These are phyloP conservation scores for Neomorphus geoffroyi DNA, from an alignment of 2,797 vertebrate genomes.

Conservation along the genomic window DNA sequence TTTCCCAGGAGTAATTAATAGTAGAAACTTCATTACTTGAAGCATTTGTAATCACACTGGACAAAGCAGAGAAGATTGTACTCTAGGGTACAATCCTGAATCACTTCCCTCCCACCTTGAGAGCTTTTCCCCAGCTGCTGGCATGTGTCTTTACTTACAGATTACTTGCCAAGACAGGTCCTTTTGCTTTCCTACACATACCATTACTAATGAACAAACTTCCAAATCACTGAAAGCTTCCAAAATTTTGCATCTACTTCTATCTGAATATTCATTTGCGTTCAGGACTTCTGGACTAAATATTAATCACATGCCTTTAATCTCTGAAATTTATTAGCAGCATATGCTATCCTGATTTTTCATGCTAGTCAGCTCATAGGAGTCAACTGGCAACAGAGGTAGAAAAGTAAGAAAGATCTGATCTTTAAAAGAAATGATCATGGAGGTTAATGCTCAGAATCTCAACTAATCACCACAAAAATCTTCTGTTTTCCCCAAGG, in stretches of 20 bases:
- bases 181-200: background rate
- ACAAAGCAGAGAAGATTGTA: constrained; percentile 19
- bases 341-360: background rate
- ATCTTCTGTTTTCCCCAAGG: background rate
- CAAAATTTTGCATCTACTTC: background rate
- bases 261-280: background rate
- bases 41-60: constrained; percentile 29
- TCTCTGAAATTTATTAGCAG: background rate
- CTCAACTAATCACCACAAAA: background rate
- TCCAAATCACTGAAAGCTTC: background rate
- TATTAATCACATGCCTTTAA: background rate
- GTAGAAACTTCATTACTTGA: constrained; percentile 1
- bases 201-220: background rate
- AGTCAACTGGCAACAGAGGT: background rate
- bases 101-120: background rate
- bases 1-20: constrained; percentile 33
- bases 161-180: background rate
- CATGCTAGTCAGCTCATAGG: background rate
- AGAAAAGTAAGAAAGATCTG: background rate
- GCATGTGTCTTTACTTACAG: background rate
- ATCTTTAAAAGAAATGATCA: background rate
- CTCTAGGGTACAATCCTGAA: constrained; percentile 6
- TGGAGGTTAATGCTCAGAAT: background rate
- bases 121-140: background rate
- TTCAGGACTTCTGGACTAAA: background rate